Evolutionary conservation across 1,140 invertebrate genomes (phyloP).

Genomic region (Ceratosolen fusciceps): DNA sequence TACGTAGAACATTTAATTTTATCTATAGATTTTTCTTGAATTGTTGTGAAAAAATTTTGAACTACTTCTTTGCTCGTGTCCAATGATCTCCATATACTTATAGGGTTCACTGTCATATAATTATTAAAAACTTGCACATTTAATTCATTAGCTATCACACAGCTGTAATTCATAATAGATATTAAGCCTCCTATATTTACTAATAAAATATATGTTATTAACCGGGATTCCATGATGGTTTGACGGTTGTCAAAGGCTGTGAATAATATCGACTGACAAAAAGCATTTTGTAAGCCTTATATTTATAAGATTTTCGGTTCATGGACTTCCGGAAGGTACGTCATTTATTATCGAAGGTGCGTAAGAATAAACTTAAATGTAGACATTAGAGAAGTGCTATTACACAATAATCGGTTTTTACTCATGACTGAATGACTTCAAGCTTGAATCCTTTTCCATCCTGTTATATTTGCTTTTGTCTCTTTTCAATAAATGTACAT

Average conservation of each 20-base stretch:
- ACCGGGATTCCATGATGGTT: background rate
- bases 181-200: background rate
- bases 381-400: constrained; percentile 6
- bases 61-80: constrained; percentile 1
- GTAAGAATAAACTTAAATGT: constrained; percentile 39
- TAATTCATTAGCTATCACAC: constrained; percentile 8
- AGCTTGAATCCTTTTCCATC: background rate
- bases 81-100: constrained; percentile 31
- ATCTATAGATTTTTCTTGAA: constrained; percentile 48
- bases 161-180: background rate
- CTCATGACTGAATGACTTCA: background rate
- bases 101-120: constrained; percentile 10
- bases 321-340: constrained; percentile 26
- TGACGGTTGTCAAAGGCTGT: background rate
- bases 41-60: constrained; percentile 21
- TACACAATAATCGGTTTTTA: constrained; percentile 33
- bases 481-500: background rate
- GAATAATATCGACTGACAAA: constrained; percentile 21
- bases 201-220: background rate
- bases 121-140: background rate
- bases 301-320: constrained; percentile 27
- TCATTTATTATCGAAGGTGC: constrained; percentile 19
- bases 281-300: background rate
- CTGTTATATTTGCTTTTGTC: constrained; percentile 21
- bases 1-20: constrained; percentile 53